Evolutionary conservation across 2,113 vertebrate genomes (phyloP), one percentile per base, ranked within the genome.

Genomic region (Heterotis niloticus): DNA sequence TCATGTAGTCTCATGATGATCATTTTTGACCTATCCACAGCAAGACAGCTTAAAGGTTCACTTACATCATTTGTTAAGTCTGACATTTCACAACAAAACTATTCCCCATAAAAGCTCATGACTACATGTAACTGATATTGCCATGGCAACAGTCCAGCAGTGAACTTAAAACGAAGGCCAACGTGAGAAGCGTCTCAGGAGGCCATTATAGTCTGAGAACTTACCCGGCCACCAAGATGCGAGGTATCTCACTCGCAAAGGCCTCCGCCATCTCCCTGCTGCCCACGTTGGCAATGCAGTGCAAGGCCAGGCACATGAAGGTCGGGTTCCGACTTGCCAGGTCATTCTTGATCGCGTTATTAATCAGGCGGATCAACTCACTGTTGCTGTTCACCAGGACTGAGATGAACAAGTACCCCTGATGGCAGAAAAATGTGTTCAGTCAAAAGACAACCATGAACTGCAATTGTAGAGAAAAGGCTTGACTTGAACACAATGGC

Each of bases 201-300:
- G 2, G 18, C 69, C 51, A 74, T 10, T 1, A 9, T 20, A 7
- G 20, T 14, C 44, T 18, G 14, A 66, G 51, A 56, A 78, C 94
- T 94, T 83, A 97, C 96, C 95, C 95, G 0, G 96, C 96, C 51
- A 98, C 95, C 82, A 98, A 89, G 83, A 98, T 96, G 18, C 95
- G 92, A 9, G 96, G 96, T 81, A 98, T 96, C 89, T 98, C 96
- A 0, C 94, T 93, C 0, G 96, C 95, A 5, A 98, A 96, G 78
- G 96, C 96, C 88, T 98, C 96, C 0, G 95, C 96, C 96, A 98
- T 98, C 90, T 97, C 96, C 0, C 96, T 92, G 88, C 95, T 96
- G 82, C 96, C 96, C 77, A 98, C 96, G 0, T 98, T 98, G 23
- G 96, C 96, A 0, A 98, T 98, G 71, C 96, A 98, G 88, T 98